phyloP scores from a whole-genome alignment of 1,140 invertebrate species.

The Panagrolaimus sp. region DNA sequence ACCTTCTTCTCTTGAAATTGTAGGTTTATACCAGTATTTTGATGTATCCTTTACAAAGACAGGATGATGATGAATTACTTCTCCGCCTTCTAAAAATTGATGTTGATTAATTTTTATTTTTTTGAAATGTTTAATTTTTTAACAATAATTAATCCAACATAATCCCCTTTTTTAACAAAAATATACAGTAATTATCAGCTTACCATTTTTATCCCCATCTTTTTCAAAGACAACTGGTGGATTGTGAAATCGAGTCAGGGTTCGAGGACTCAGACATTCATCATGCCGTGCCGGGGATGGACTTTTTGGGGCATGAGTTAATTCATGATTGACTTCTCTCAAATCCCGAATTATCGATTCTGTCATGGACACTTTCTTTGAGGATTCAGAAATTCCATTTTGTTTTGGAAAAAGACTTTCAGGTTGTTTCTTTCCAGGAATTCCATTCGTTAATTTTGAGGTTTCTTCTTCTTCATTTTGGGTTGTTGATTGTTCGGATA shows the following conservation, averaged over 20 bases:
- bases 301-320: neutral
- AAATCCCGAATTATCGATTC: slow-evolving; percentile 5
- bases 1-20: slow-evolving; percentile 90
- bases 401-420: no score
- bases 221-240: slow-evolving; percentile 47
- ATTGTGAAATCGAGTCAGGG: slow-evolving; percentile 44
- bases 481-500: no score
- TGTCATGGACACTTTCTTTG: neutral
- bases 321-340: slow-evolving; percentile 3
- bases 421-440: no score
- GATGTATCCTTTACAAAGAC: slow-evolving; percentile 84
- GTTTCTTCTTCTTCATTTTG: no score
- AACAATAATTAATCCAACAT: neutral
- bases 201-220: slow-evolving; percentile 32
- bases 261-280: slow-evolving; percentile 24
- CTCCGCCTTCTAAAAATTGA: slow-evolving; percentile 61
- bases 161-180: neutral
- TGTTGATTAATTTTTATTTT: neutral
- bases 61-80: slow-evolving; percentile 79
- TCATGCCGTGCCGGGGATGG: slow-evolving; percentile 16
- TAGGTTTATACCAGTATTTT: slow-evolving; percentile 94
- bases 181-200: neutral
- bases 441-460: no score
- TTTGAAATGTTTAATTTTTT: neutral
- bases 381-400: no score